Base-by-base conservation (phyloP, 2,113 vertebrate genomes). In the Cebus imitator region DNA sequence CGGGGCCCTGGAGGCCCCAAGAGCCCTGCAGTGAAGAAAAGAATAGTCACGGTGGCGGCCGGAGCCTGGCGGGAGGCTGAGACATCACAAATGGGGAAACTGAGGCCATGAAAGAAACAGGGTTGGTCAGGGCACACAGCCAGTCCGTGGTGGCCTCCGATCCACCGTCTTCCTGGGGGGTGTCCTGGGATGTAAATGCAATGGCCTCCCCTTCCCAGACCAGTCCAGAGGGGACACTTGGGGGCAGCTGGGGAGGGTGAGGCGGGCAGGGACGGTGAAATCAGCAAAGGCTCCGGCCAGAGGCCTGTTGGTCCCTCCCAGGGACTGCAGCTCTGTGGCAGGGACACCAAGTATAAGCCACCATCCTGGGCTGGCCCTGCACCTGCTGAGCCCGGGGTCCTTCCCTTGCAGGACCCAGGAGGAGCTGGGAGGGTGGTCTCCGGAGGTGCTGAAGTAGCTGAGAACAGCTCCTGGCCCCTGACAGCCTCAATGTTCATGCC, bases 1-100 rank as follows among this genome's bases (percentile, higher is more conserved):
- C 98, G 99, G 30, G 99, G 99, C 83, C 99, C 99, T 66, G 98
- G 98, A 5, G 98, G 98, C 96, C 99, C 99, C 92, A 98, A 1
- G 58, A 98, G 98, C 11, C 99, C 99, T 98, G 98, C 95, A 88
- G 90, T 10, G 64, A 43, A 86, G 86, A 95, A 72, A 94, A 94
- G 97, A 87, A 92, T 72, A 37, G 95, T 78, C 30, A 35, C 1
- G 0, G 1, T 55, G 79, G 80, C 70, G n/a, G 32, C 50, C 0
- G 0, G 11, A n/a, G 64, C 8, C 45, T 7, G 61, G 17, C 0
- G 0, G 61, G 17, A 0, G 1, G 32, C 61, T 8, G 17, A 9
- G 14, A 35, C 23, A 16, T 27, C 5, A 18, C 48, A 45, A 40
- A 81, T 4, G 6, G 20, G 64, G 32, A 55, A 90, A 73, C 12